Conservation (phyloP, 2,797 vertebrate genomes). For the Erpetoichthys calabaricus region DNA sequence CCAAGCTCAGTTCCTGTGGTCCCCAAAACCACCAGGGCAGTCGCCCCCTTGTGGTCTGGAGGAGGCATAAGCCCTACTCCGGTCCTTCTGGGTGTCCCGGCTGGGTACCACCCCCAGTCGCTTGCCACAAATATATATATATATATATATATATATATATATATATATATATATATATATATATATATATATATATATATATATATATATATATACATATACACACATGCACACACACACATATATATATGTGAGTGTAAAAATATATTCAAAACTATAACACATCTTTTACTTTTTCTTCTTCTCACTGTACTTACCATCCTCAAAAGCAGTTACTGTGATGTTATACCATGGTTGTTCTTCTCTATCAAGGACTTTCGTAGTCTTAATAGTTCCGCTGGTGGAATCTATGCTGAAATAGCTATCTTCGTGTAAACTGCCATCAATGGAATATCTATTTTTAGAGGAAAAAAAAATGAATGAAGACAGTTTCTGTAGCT, state of each 20-base stretch:
- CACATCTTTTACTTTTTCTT: not conserved
- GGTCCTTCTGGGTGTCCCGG: too few species aligned
- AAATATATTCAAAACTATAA: constrained; percentile 10
- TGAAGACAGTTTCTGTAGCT: not conserved
- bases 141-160: too few species aligned
- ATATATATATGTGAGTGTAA: not conserved
- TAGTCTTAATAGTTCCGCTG: constrained; percentile 77
- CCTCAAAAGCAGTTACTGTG: constrained; percentile 83
- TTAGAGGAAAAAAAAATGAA: constrained; percentile 18
- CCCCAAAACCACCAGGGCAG: too few species aligned
- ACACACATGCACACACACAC: not conserved
- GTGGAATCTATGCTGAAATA: constrained; percentile 78
- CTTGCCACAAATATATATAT: too few species aligned
- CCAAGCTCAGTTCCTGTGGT: too few species aligned
- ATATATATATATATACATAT: too few species aligned
- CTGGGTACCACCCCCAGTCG: too few species aligned
- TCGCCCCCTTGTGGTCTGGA: too few species aligned
- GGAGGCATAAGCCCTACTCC: too few species aligned
- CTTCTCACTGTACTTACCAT: constrained; percentile 55
- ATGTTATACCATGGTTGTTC: constrained; percentile 84
- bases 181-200: too few species aligned
- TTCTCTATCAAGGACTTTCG: constrained; percentile 77
- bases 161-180: too few species aligned
- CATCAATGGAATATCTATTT: constrained; percentile 74
- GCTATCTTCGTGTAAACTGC: constrained; percentile 50